Evolutionary conservation across 2,888 invertebrate species (phyloP).

Genomic region (Sycophila texana): DNA sequence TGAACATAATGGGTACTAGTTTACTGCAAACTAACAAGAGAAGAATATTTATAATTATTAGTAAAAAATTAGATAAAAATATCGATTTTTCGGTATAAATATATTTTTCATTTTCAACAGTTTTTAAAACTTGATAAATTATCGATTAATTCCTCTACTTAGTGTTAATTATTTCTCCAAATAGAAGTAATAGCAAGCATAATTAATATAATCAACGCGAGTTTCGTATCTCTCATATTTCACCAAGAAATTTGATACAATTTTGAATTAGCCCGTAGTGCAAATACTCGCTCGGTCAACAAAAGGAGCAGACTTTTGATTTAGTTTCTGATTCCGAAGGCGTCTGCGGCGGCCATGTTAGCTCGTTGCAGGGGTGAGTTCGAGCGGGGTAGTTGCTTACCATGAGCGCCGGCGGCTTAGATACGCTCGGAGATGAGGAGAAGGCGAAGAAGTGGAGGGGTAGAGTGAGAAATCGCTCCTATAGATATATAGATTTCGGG

Average conservation of each 20-base stretch:
- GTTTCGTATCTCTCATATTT: too few species aligned
- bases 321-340: slow-evolving; percentile 28
- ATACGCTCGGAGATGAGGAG: slow-evolving; percentile 47
- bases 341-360: slow-evolving; percentile 51
- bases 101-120: too few species aligned
- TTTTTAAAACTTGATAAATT: too few species aligned
- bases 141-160: too few species aligned
- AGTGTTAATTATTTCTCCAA: too few species aligned
- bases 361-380: slow-evolving; percentile 46
- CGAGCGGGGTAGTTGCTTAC: slow-evolving; percentile 43
- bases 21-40: too few species aligned
- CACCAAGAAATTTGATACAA: too few species aligned
- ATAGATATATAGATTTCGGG: background rate
- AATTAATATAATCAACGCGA: background rate
- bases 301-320: slow-evolving; percentile 28
- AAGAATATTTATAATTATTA: background rate
- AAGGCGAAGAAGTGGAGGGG: slow-evolving; percentile 53
- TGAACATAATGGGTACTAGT: too few species aligned
- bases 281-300: background rate
- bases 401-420: slow-evolving; percentile 41
- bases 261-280: too few species aligned
- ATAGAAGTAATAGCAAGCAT: too few species aligned
- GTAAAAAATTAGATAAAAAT: too few species aligned
- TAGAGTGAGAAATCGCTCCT: slow-evolving; percentile 27
- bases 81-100: too few species aligned